Base-by-base conservation (phyloP, 2,888 invertebrate species). In the Priocnemis perturbator region DNA sequence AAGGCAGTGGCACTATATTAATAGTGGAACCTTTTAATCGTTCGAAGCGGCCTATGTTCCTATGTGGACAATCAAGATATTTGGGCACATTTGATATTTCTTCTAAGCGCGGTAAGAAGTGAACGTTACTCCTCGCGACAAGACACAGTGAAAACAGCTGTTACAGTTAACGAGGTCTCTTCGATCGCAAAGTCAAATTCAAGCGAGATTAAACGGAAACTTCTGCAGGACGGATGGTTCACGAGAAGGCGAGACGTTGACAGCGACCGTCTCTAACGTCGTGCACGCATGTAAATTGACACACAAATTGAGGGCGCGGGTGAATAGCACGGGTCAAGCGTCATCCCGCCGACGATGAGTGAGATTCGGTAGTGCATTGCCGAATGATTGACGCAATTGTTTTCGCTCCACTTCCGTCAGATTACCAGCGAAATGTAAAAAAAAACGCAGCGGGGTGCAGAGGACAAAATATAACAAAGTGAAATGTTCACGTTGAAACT, bases 381-480 rank as follows among this genome's bases (percentile, higher is more conserved):
- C 19, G 60, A 26, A 60, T 60, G 60, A 60, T 30, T 60, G 60
- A n/a, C 60, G 47, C 60, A 4, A 23, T 60, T n/a, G 17, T 55
- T 23, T 37, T 55, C 62, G 44, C 20, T 21, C 15, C 20, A 44
- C 14, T 56, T 45, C 19, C 44, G 15, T 52, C 44, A 15, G 20
- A 30, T 26, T 30, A 56, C 56, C n/a, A 17, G 1, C 26, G 9
- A 9, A 55, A 23, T n/a, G 19, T 4, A 26, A 55, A 26, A 26
- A 17, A 11, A 55, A 55, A 26, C n/a, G 3, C 26, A 5, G 55
- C 1, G 17, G 17, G 17, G 37, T 15, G 55, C 1, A 15, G 17
- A 26, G 37, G 19, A 21, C 26, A 21, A 56, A 26, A 23, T 19
- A 17, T 56, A 17, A 17, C 1, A 7, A 56, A 26, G 30, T 7